Evolutionary conservation across 2,888 invertebrate genomes (phyloP).

Genomic region (Cryptocephalus primarius): DNA sequence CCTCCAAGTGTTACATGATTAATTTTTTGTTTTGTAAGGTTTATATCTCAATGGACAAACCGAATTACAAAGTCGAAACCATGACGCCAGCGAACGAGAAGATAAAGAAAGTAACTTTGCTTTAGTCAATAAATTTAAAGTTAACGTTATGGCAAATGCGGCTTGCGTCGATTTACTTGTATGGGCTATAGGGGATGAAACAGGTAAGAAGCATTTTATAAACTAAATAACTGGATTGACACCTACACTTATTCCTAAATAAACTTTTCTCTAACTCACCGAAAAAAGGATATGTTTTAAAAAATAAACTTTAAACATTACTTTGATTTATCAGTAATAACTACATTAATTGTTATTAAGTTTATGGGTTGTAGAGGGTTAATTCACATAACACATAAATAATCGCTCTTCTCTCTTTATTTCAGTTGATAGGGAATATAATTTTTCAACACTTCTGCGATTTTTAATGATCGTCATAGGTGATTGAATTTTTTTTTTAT

Average conservation of each 20-base stretch:
- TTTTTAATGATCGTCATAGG: conserved; percentile 61
- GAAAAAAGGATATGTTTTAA: too few relatives aligned
- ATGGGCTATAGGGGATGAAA: conserved; percentile 96
- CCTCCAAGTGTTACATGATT: too few relatives aligned
- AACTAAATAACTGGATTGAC: not conserved
- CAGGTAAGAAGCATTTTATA: conserved; percentile 49
- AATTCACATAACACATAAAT: too few relatives aligned
- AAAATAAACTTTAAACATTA: too few relatives aligned
- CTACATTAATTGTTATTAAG: not conserved
- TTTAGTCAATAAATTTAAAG: conserved; percentile 81
- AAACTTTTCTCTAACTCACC: not conserved
- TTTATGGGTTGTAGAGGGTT: not conserved
- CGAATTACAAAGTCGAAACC: conserved; percentile 77
- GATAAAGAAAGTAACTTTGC: conserved; percentile 70
- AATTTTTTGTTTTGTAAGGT: conserved; percentile 42
- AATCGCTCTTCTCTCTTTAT: conserved; percentile 1
- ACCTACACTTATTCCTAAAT: not conserved
- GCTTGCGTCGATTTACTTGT: conserved; percentile 95
- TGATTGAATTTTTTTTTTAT: conserved; percentile 29
- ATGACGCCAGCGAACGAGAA: conserved; percentile 74
- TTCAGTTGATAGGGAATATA: conserved; percentile 60
- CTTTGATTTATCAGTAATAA: not conserved
- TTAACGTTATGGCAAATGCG: conserved; percentile 93
- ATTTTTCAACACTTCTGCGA: conserved; percentile 60
- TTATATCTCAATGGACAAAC: conserved; percentile 89